These are phyloP conservation scores for Lipophrys pholis DNA, from an alignment of 2,113 vertebrate genomes.

Conservation along the genomic window DNA sequence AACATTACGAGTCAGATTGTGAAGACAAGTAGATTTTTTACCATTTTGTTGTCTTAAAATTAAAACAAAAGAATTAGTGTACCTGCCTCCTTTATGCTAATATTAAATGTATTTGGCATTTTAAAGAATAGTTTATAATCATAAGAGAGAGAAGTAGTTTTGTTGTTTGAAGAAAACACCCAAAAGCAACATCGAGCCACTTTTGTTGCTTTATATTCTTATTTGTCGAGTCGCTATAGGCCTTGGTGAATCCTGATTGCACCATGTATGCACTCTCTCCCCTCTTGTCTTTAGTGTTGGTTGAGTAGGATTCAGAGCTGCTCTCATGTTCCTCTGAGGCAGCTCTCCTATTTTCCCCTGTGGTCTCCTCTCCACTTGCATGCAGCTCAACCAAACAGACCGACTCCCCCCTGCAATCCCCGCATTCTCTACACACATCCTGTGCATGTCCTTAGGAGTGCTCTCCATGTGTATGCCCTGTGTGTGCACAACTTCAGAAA, in stretches of 20 bases:
- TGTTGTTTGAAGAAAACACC: neutral
- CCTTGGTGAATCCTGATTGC: constrained; percentile 24
- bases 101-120: no score
- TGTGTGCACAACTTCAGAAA: constrained; percentile 83
- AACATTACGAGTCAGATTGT: neutral
- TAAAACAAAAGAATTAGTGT: no score
- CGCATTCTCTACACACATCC: constrained; percentile 80
- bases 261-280: neutral
- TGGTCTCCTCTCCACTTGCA: constrained; percentile 78
- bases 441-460: constrained; percentile 84
- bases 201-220: constrained; percentile 2
- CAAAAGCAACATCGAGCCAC: constrained; percentile 1
- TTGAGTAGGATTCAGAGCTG: constrained; percentile 39
- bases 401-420: constrained; percentile 66
- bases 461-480: constrained; percentile 87
- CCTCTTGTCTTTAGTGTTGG: constrained; percentile 23
- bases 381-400: constrained; percentile 78
- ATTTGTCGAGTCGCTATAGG: constrained; percentile 3
- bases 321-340: constrained; percentile 38
- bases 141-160: no score
- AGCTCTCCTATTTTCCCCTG: constrained; percentile 24
- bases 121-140: no score
- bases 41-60: no score
- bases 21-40: no score
- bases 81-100: no score